Base-by-base conservation (phyloP, 2,113 vertebrate genomes). In the Chionis minor region DNA sequence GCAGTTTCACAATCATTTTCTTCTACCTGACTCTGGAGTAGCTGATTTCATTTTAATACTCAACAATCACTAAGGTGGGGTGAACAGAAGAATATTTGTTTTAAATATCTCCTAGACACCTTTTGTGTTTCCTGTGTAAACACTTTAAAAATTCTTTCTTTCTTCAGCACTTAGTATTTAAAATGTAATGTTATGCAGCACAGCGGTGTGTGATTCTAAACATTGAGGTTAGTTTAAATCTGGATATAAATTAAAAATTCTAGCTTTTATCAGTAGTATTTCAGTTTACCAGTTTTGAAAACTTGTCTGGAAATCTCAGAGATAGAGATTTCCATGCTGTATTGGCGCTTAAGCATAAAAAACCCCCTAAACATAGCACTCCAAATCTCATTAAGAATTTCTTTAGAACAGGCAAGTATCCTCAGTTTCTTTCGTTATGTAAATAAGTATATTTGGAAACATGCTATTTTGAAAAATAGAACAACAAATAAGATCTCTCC, bases 291-390 rank as follows among this genome's bases (percentile, higher is more conserved):
- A 9, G 3, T 72, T 88, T 89, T 92, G 44, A 85, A 85, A 80
- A 52, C 8, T 20, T 63, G 3, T 52, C 27, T 40, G 26, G 45
- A 81, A 88, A 58, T 6, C 42, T 77, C 58, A 26, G 45, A 80
- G 30, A 45, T 24, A 80, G 19, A 49, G 1, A 12, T 38, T 69
- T 56, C 13, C 3, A 23, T 54, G 17, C 5, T 70, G 3, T 47
- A 9, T 52, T 63, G 12, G 13, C 22, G 35, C 14, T 59, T 63
- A 55, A 45, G 49, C 5, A 44, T 56, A 9, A 47, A 33, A 23
- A 52, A 2, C 1, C 0, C 2, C 4, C 27, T 47, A 61, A 88
- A 69, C 8, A 6, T 9, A 70, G 2, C 35, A 32, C 8, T 79
- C 9, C 9, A 62, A 15, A 88, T 8, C 8, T 80, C 47, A 24